Conservation (phyloP, 2,797 vertebrate genomes). For the Tinamus major region DNA sequence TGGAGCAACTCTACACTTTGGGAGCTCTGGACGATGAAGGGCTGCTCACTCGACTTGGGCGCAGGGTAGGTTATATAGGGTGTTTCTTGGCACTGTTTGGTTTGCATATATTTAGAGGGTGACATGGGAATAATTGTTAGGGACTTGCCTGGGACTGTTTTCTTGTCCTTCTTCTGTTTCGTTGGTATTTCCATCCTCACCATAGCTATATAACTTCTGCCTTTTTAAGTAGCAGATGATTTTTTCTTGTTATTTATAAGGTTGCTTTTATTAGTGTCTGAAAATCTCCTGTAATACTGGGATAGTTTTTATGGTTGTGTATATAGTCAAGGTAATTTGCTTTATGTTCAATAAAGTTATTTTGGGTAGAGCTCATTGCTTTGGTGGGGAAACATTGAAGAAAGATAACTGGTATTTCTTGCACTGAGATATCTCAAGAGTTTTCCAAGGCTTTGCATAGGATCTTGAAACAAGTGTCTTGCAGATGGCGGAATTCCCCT, state of each 20-base stretch:
- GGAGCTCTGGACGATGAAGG: slow-evolving; percentile 97
- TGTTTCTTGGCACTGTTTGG: neutral
- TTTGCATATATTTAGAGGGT: neutral
- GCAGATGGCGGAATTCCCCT: slow-evolving; percentile 98
- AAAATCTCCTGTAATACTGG: neutral
- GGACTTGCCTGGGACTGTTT: neutral
- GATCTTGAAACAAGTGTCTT: neutral
- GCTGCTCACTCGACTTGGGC: slow-evolving; percentile 92
- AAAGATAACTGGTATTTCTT: neutral
- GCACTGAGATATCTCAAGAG: neutral
- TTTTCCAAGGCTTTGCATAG: neutral
- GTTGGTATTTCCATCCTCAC: neutral
- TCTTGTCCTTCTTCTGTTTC: neutral
- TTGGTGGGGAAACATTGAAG: neutral
- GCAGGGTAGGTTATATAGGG: slow-evolving; percentile 84
- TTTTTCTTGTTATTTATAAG: neutral
- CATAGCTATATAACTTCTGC: neutral
- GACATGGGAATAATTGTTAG: neutral
- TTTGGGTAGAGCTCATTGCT: neutral
- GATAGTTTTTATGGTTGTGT: neutral
- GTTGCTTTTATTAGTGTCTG: neutral
- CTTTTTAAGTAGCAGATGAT: neutral
- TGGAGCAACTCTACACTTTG: slow-evolving; percentile 98
- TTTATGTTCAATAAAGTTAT: neutral
- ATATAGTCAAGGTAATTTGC: neutral